Conservation (phyloP, 2,113 vertebrate genomes). For the Catagonus wagneri region DNA sequence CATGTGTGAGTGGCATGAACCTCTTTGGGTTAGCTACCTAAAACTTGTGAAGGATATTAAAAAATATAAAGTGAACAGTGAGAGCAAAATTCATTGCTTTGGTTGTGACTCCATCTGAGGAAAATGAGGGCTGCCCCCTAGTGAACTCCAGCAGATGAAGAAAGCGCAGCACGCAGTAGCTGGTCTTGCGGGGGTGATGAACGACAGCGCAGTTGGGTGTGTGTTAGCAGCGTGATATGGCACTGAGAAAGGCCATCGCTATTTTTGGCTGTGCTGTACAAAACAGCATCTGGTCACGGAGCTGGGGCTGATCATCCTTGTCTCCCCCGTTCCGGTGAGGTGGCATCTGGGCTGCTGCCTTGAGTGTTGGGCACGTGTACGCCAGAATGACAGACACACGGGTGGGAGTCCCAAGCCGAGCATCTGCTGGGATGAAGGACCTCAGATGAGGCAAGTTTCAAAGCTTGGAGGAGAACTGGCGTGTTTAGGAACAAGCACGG, state of each 20-base stretch:
- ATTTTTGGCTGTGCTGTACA: constrained; percentile 58
- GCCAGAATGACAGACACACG: neutral
- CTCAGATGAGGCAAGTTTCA: neutral
- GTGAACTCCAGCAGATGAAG: neutral
- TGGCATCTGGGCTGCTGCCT: neutral
- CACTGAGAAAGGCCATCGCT: constrained; percentile 68
- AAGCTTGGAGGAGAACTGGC: constrained; percentile 2
- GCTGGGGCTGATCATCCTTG: neutral
- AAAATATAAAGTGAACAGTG: neutral
- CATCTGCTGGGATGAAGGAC: constrained; percentile 12
- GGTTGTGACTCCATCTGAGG: neutral
- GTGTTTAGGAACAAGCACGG: neutral
- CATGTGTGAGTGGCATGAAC: neutral
- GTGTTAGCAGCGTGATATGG: constrained; percentile 73
- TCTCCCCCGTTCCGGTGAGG: neutral
- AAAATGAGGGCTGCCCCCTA: neutral
- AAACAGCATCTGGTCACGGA: neutral
- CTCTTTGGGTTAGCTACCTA: neutral
- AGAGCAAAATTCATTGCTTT: neutral
- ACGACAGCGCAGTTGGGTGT: constrained; percentile 52
- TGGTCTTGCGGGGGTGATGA: constrained; percentile 29
- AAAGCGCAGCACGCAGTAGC: constrained; percentile 16
- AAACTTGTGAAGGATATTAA: neutral
- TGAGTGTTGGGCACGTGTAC: neutral
- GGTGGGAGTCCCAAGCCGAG: neutral